Evolutionary conservation across 2,888 invertebrate species (phyloP), one percentile per base, ranked within the genome.

Genomic region (Fragum whitleyi): DNA sequence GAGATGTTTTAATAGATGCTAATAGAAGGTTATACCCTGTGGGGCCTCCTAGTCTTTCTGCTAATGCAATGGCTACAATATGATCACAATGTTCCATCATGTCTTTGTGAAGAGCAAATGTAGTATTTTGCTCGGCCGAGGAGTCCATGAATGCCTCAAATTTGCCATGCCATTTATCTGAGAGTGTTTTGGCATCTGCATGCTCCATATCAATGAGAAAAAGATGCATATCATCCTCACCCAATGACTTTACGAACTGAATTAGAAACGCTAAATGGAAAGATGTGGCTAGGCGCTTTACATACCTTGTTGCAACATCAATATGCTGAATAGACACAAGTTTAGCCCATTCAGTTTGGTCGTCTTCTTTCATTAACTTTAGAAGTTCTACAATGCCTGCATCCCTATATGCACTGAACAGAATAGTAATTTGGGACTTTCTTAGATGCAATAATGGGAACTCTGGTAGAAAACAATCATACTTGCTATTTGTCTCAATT

Each of bases 21-120:
- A 85, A 68, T 21, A 86, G 62, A 6, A 86, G 75, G 3, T 42
- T n/a, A 57, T 86, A 85, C 1, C 85, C 84, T 53, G 11, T n/a
- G 23, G 9, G 2, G 11, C 81, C 84, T 14, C 83, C 84, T 14
- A 86, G 53, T 26, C 81, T 53, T 51, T 85, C 86, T 26, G 85
- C 71, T 19, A 83, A 39, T 7, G 75, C 16, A 11, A 86, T 74
- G 7, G 81, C 74, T 14, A 74, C 71, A 7, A 86, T 61, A 28
- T 85, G 72, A 62, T 86, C 85, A 69, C 82, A 85, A n/a, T 85
- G 86, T 14, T 29, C 29, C 82, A 83, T 74, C 76, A 79, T 79
- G 47, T 83, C 79, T 11, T 53, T 28, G 32, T 82, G 82, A 2
- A 79, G 53, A 7, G 79, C 69, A 77, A 83, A 83, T 28, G 83